phyloP scores from a whole-genome alignment of 2,888 invertebrate species.

The Chrysodeixis includens region DNA sequence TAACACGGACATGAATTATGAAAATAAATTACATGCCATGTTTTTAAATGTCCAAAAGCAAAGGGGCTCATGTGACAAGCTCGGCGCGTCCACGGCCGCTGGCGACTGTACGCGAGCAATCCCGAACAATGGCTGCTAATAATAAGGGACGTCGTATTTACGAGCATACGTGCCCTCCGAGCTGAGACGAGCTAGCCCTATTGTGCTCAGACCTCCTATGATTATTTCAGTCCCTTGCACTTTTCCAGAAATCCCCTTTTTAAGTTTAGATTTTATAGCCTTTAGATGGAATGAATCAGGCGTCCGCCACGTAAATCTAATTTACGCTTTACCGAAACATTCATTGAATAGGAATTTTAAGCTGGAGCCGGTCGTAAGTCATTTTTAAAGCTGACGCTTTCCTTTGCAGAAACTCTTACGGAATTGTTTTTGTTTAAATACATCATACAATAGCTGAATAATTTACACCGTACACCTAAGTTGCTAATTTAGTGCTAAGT shows the following conservation, averaged over 20 bases:
- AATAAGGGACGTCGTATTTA: slow-evolving; percentile 88
- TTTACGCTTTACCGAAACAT: slow-evolving; percentile 74
- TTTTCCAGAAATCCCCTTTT: slow-evolving; percentile 84
- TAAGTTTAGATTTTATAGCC: slow-evolving; percentile 80
- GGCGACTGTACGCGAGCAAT: slow-evolving; percentile 80
- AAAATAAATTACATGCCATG: slow-evolving; percentile 51
- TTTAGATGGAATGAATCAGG: slow-evolving; percentile 76
- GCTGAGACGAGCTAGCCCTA: slow-evolving; percentile 85
- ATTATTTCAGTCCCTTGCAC: slow-evolving; percentile 84
- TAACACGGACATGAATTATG: slow-evolving; percentile 27
- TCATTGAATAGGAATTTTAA: slow-evolving; percentile 65
- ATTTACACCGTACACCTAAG: neutral
- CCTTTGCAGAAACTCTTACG: slow-evolving; percentile 43
- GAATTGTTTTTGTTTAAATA: slow-evolving; percentile 35
- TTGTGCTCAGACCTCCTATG: slow-evolving; percentile 88
- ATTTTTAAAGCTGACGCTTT: slow-evolving; percentile 56
- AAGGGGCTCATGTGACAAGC: slow-evolving; percentile 55
- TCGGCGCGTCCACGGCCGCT: slow-evolving; percentile 56
- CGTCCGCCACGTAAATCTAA: slow-evolving; percentile 72
- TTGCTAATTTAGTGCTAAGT: neutral
- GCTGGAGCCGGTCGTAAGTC: slow-evolving; percentile 60
- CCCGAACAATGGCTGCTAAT: slow-evolving; percentile 87
- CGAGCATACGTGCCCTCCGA: slow-evolving; percentile 87
- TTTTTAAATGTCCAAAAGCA: slow-evolving; percentile 53
- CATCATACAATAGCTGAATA: slow-evolving; percentile 18